Evolutionary conservation across 1,140 invertebrate species (phyloP), one percentile per base, ranked within the genome.

Genomic region (Gryllus bimaculatus): DNA sequence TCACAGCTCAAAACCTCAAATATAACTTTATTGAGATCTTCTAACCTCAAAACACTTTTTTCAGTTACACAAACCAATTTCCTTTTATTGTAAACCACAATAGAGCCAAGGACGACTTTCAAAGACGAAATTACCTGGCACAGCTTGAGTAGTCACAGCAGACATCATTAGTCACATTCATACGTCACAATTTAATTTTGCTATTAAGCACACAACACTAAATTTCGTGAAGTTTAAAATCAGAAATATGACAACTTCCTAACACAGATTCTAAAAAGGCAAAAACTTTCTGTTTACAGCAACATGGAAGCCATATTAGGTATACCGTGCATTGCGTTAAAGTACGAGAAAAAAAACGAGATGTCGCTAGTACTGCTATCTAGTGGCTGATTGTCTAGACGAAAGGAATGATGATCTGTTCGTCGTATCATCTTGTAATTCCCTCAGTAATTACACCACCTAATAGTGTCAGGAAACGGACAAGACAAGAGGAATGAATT

Each of bases 111-210:
- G 78, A 74, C 78, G 48, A 74, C 73, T 74, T 75, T 20, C 8
- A 39, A 74, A 26, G 74, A 66, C 54, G 10, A 66, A 66, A 73
- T 79, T 79, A 79, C 79, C 79, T 79, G 79, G 48, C 75, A 79
- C 75, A 79, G 79, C 47, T 54, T 79, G 79, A 48, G 79, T 77
- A 79, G 79, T 79, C 39, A 79, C 79, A 77, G 79, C 79, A 77
- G 79, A 79, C 79, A 79, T 79, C 79, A 47, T 74, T 76, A 26
- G 80, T 75, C n/a, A 81, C 80, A 81, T 78, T 77, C 80, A 81
- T 81, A 73, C 80, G 80, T 79, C 75, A 80, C 47, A 47, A 74
- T 15, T 48, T 49, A 66, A 39, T 79, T 79, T 77, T 39, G 26
- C 54, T 13, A 18, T 66, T 66, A 66, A 66, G 18, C 3, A 13